Evolutionary conservation across 2,797 vertebrate genomes (phyloP), one percentile per base, ranked within the genome.

Genomic region (Gymnothorax reevesii): DNA sequence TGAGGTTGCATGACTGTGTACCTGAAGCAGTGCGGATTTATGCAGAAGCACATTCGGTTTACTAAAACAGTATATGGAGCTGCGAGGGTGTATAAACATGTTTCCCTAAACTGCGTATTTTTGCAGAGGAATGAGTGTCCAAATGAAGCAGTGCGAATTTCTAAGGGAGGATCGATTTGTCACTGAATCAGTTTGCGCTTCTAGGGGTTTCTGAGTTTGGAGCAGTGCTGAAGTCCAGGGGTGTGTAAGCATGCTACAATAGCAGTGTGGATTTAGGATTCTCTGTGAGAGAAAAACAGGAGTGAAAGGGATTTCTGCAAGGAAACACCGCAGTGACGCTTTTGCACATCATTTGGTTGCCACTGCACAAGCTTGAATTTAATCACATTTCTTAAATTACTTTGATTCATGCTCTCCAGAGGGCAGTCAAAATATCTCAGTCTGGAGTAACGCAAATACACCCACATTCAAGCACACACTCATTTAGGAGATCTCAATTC

Each of bases 361-460:
- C 77, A 80, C 77, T 80, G 77, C 77, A 80, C 55, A 80, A 80
- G 52, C 73, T 77, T 80, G 7, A 54, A 20, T 80, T 80, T 80
- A 80, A 80, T 80, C n/a, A n/a, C 77, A 22, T 55, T 54, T n/a
- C 55, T 55, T n/a, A n/a, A 80, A 80, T 55, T 22, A 80, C 77
- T 80, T 80, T 22, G 49, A 80, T 80, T 80, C 77, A 80, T 80
- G 52, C 77, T 80, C 77, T 52, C 77, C 77, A 80, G 77, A 80
- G 17, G 12, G n/a, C 77, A 80, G 49, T 80, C n/a, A 20, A 80
- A 80, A 80, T 80, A 80, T 55, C 77, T 54, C 49, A 20, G 9
- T 80, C 49, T 80, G 77, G 52, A 12, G 49, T 17, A 80, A 80
- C 77, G 54, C 17, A 54, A 80, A 80, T 55, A 55, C 52, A 80